phyloP scores from a whole-genome alignment of 1,140 invertebrate genomes.

The Hestina assimilis region DNA sequence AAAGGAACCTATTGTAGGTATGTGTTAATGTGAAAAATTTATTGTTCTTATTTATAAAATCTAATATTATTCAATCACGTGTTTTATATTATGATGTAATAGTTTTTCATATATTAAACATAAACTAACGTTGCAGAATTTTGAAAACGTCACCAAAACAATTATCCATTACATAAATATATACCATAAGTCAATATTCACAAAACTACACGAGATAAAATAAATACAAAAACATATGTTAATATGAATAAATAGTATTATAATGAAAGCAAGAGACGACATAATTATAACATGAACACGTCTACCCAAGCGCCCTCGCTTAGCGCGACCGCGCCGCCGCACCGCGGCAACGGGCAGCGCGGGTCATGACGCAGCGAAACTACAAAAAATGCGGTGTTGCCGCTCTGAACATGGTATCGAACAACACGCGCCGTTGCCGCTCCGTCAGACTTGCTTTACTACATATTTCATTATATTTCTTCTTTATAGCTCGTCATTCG shows the following conservation, averaged over 20 bases:
- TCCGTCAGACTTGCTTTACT: slow-evolving; percentile 46
- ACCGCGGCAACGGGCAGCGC: slow-evolving; percentile 31
- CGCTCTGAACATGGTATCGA: slow-evolving; percentile 48
- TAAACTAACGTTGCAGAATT: too few species aligned
- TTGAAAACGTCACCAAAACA: too few species aligned
- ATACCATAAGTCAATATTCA: too few species aligned
- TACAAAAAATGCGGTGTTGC: slow-evolving; percentile 65
- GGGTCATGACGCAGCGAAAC: slow-evolving; percentile 52
- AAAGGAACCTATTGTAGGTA: too few species aligned
- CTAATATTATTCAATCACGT: too few species aligned
- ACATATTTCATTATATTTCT: slow-evolving; percentile 37
- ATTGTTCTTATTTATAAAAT: too few species aligned
- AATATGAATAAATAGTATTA: not conserved
- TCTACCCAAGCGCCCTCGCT: slow-evolving; percentile 21
- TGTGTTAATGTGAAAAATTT: too few species aligned
- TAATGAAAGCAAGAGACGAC: slow-evolving; percentile 8
- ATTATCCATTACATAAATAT: too few species aligned
- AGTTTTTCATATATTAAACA: too few species aligned
- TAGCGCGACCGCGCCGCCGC: slow-evolving; percentile 19
- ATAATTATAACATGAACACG: slow-evolving; percentile 19
- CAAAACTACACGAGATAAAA: not conserved
- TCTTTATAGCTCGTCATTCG: slow-evolving; percentile 22
- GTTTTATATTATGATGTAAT: too few species aligned
- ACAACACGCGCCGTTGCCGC: slow-evolving; percentile 59
- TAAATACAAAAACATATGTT: not conserved